Conservation (phyloP, 64 coral and sea anemone species). For the Anthopleura sola region DNA sequence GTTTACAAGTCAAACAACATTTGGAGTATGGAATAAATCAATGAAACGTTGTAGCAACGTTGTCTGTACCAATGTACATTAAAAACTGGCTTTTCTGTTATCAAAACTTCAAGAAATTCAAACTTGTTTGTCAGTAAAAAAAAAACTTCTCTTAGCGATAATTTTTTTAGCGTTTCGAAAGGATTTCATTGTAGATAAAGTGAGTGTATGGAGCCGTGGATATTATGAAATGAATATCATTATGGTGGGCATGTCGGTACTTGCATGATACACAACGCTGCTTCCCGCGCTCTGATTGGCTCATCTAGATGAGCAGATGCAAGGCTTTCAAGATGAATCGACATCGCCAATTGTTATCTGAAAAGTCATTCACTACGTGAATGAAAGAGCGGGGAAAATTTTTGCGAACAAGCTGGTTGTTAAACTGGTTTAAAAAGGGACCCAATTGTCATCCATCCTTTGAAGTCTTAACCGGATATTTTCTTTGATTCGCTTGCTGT, state of each 20-base stretch:
- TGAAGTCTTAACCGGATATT: neutral
- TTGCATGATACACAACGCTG: conserved; percentile 15
- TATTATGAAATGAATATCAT: neutral
- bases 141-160: neutral
- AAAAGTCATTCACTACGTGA: neutral
- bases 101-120: neutral
- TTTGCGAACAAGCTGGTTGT: neutral
- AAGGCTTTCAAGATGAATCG: neutral
- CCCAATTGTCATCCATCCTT: neutral
- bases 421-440: neutral
- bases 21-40: neutral
- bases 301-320: neutral
- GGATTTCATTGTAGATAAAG: neutral
- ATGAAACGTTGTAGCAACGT: neutral
- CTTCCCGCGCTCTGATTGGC: neutral
- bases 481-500: neutral
- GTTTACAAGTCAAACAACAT: neutral
- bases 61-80: neutral
- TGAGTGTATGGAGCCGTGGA: neutral
- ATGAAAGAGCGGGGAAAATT: neutral
- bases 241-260: neutral
- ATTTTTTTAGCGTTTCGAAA: neutral
- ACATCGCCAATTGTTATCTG: neutral
- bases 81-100: neutral
- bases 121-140: neutral